These are phyloP conservation scores for Mythimna pallens DNA, from an alignment of 2,888 invertebrate genomes.

Conservation along the genomic window DNA sequence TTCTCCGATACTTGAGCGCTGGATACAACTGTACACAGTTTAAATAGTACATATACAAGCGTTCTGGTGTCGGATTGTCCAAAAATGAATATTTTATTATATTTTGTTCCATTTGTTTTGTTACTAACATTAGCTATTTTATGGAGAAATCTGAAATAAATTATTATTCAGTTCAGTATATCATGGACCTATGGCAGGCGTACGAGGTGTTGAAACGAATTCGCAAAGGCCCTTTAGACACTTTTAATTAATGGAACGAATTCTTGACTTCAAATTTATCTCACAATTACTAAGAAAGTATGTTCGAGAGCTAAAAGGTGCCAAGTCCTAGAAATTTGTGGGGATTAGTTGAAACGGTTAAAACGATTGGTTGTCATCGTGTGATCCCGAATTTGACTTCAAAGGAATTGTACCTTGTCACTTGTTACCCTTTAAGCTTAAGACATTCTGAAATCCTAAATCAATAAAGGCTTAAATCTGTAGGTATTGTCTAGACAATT, in stretches of 20 bases:
- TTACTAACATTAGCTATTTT: too few relatives aligned
- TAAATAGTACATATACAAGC: too few relatives aligned
- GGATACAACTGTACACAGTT: too few relatives aligned
- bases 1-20: too few relatives aligned
- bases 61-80: too few relatives aligned
- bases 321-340: conserved; percentile 11
- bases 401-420: not conserved
- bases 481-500: conserved; percentile 6
- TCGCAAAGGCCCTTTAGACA: not conserved
- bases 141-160: too few relatives aligned
- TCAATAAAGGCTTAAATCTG: too few relatives aligned
- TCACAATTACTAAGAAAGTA: conserved; percentile 6
- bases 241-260: not conserved
- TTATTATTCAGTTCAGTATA: too few relatives aligned
- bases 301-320: not conserved
- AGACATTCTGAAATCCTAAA: not conserved
- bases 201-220: too few relatives aligned
- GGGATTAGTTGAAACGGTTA: conserved; percentile 3
- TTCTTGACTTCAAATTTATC: not conserved
- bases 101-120: too few relatives aligned
- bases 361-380: not conserved
- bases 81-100: too few relatives aligned
- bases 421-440: conserved; percentile 10
- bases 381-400: not conserved
- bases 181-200: too few relatives aligned